phyloP scores from a whole-genome alignment of 2,888 invertebrate genomes.

The Chironomus riparius region DNA sequence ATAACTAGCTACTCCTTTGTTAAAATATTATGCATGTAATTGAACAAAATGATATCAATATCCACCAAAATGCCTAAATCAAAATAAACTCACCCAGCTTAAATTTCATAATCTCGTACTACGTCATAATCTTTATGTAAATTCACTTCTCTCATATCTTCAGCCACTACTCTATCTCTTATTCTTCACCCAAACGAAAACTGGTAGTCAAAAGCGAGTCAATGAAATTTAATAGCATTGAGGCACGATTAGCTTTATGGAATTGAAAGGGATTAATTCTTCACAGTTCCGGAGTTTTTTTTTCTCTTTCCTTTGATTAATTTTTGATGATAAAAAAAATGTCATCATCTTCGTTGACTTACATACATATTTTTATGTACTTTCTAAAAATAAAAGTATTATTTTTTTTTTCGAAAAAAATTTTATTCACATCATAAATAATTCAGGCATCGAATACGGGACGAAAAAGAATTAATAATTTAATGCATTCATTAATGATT shows the following conservation, averaged over 20 bases:
- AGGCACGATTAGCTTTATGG: not conserved
- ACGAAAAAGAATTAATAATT: constrained; percentile 23
- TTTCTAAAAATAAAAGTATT: not conserved
- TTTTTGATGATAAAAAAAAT: not conserved
- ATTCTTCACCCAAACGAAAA: not conserved
- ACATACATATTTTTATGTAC: not conserved
- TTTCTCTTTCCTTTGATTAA: not conserved
- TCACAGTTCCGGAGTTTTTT: not conserved
- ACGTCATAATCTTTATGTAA: too few species aligned
- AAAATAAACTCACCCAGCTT: too few species aligned
- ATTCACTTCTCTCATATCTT: too few species aligned
- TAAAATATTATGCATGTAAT: too few species aligned
- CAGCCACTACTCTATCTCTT: too few species aligned
- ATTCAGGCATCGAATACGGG: constrained; percentile 13
- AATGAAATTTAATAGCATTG: constrained; percentile 1
- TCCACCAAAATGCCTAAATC: too few species aligned
- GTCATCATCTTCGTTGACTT: not conserved
- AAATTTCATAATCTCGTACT: too few species aligned
- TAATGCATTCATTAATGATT: constrained; percentile 27
- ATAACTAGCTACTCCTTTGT: too few species aligned
- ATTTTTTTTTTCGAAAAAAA: constrained; percentile 16
- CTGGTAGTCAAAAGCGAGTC: not conserved
- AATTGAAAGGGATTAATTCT: not conserved
- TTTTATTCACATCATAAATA: constrained; percentile 27
- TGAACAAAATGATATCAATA: too few species aligned